Evolutionary conservation across 1,140 invertebrate genomes (phyloP), one percentile per base, ranked within the genome.

Genomic region (Aphidius gifuensis): DNA sequence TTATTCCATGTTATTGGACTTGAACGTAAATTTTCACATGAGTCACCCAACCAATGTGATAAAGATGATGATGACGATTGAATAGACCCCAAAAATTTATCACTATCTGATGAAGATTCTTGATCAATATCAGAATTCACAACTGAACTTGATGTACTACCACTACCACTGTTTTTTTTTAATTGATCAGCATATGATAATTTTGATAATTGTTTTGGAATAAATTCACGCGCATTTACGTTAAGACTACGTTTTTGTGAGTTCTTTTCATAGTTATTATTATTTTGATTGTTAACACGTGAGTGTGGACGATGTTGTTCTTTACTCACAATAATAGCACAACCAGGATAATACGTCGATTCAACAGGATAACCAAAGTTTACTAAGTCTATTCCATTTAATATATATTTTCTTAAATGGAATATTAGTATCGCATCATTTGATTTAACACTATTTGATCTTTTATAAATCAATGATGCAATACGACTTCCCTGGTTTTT

Each of bases 351-450:
- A 1, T 83, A 73, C 7, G 82, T 82, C 58, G 85, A 83, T 44
- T 87, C 84, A 0, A 90, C 73, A 0, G 92, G 93, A 73, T 86
- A 95, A 0, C 91, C 91, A 62, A 91, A 83, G 5, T 85, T 79
- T 11, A 84, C 79, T 60, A 93, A 79, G 58, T 91, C 83, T 43
- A 88, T 83, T 3, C 82, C 79, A 4, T 83, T 83, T 32, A 94
- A 77, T 0, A 88, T 68, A 73, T 92, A 90, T 9, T 77, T 77
- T 0, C 76, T 75, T 23, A 91, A 68, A 9, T 82, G 71, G 6
- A 81, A 60, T 7, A 75, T 72, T 9, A 87, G 49, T 3, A 72
- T 66, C 0, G 47, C 60, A 51, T 86, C 83, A 9, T 66, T 67
- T 16, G 16, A 16, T 16, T n/a, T n/a, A n/a, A n/a, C n/a, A n/a